Conservation (phyloP, 2,113 vertebrate species). For the Sylvicapra grimmia region DNA sequence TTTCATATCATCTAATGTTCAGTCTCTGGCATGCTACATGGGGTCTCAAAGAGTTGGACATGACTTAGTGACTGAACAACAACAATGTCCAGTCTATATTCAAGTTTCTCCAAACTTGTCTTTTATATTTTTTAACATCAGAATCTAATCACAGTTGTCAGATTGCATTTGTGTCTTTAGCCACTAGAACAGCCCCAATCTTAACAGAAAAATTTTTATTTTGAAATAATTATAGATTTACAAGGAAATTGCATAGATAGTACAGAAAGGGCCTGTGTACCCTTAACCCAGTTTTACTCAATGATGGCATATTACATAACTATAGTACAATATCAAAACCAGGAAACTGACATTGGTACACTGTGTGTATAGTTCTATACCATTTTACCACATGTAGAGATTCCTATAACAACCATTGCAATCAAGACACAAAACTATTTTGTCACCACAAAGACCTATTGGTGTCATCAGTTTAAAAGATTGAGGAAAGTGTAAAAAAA, state of each 20-base stretch:
- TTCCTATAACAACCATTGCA: not conserved
- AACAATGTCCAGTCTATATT: not conserved
- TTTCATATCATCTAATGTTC: not conserved
- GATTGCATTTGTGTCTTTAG: not conserved
- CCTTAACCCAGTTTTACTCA: not conserved
- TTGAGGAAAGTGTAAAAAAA: not conserved
- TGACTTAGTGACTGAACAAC: not conserved
- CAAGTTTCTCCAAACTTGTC: not conserved
- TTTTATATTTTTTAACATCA: conserved; percentile 21
- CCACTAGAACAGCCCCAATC: not conserved
- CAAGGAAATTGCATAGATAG: not conserved
- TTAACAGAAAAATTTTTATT: not conserved
- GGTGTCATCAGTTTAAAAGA: not conserved
- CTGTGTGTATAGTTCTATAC: not conserved
- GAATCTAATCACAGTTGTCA: not conserved
- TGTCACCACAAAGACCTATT: not conserved
- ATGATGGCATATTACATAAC: conserved; percentile 9
- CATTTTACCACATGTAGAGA: conserved; percentile 3
- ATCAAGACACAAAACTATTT: conserved; percentile 7
- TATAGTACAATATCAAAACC: conserved; percentile 1
- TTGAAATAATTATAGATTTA: conserved; percentile 21
- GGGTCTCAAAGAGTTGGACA: not conserved
- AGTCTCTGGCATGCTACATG: not conserved
- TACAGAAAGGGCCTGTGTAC: not conserved
- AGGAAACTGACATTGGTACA: not conserved